Evolutionary conservation across 2,888 invertebrate species (phyloP).

Genomic region (Operophtera brumata): DNA sequence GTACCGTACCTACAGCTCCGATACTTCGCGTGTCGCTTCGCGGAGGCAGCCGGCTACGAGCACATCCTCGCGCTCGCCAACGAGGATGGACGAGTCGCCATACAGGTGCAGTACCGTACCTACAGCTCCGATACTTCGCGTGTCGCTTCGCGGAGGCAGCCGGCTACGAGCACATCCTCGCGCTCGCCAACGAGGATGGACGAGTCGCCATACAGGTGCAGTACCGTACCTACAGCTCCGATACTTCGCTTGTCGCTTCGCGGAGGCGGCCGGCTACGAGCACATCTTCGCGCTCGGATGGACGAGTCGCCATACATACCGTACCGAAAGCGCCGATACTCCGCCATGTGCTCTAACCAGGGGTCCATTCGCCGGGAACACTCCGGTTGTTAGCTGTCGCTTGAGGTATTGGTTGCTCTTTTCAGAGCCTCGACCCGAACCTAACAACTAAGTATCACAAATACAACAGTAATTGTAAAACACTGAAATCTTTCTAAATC

Average conservation of each 20-base stretch:
- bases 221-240: too few species aligned
- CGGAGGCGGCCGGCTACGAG: slow-evolving; percentile 83
- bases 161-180: slow-evolving; percentile 86
- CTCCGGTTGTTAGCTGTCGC: too few species aligned
- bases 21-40: slow-evolving; percentile 90
- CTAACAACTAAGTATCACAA: too few species aligned
- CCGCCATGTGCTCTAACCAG: too few species aligned
- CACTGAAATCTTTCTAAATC: too few species aligned
- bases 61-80: slow-evolving; percentile 90
- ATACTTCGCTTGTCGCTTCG: slow-evolving; percentile 91
- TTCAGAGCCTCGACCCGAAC: too few species aligned
- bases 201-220: slow-evolving; percentile 83
- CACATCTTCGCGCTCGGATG: slow-evolving; percentile 91
- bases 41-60: slow-evolving; percentile 83
- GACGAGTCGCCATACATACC: slow-evolving; percentile 85
- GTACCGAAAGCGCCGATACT: too few species aligned
- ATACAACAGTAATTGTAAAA: too few species aligned
- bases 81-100: slow-evolving; percentile 89
- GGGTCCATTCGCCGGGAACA: too few species aligned
- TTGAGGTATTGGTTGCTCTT: too few species aligned
- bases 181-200: slow-evolving; percentile 93
- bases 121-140: slow-evolving; percentile 89
- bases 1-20: slow-evolving; percentile 75
- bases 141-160: slow-evolving; percentile 87
- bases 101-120: too few species aligned